phyloP scores from a whole-genome alignment of 2,888 invertebrate species.

The Ophion slaviceki region DNA sequence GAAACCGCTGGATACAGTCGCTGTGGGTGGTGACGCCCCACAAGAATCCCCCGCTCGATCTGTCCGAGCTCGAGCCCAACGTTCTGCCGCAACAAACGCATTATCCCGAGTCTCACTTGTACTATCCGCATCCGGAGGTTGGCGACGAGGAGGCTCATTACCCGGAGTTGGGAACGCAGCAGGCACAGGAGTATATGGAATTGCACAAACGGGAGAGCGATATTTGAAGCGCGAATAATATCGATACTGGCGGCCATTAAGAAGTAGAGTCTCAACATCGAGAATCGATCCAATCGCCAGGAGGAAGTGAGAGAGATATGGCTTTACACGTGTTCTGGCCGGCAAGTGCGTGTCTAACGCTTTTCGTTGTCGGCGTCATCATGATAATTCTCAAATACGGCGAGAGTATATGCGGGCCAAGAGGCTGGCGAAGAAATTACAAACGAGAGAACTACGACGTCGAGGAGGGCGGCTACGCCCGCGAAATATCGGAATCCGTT shows the following conservation, averaged over 20 bases:
- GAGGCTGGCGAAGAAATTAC: constrained; percentile 87
- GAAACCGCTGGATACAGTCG: constrained; percentile 93
- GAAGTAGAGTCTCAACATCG: background rate
- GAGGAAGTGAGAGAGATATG: constrained; percentile 83
- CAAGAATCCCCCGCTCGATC: constrained; percentile 92
- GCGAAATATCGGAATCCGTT: constrained; percentile 80
- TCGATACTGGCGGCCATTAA: background rate
- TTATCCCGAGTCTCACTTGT: constrained; percentile 81
- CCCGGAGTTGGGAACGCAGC: constrained; percentile 72
- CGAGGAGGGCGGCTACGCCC: constrained; percentile 86
- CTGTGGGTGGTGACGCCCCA: constrained; percentile 94
- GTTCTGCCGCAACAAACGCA: constrained; percentile 47
- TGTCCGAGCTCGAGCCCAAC: constrained; percentile 88
- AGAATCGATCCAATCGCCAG: constrained; percentile 11
- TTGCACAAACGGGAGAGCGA: constrained; percentile 92
- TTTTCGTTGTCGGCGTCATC: constrained; percentile 90
- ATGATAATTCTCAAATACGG: constrained; percentile 91
- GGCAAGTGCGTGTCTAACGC: constrained; percentile 89
- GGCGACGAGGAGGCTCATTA: constrained; percentile 74
- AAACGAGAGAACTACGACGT: constrained; percentile 79
- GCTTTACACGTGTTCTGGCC: constrained; percentile 92
- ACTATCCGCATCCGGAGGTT: constrained; percentile 81
- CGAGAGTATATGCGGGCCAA: constrained; percentile 86
- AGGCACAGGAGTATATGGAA: constrained; percentile 85
- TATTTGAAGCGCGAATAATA: constrained; percentile 84